Percentiles rank a stretch among this genome's conserved stretches.
Conservation (phyloP, 2,113 vertebrate species). For the Micromys minutus region DNA sequence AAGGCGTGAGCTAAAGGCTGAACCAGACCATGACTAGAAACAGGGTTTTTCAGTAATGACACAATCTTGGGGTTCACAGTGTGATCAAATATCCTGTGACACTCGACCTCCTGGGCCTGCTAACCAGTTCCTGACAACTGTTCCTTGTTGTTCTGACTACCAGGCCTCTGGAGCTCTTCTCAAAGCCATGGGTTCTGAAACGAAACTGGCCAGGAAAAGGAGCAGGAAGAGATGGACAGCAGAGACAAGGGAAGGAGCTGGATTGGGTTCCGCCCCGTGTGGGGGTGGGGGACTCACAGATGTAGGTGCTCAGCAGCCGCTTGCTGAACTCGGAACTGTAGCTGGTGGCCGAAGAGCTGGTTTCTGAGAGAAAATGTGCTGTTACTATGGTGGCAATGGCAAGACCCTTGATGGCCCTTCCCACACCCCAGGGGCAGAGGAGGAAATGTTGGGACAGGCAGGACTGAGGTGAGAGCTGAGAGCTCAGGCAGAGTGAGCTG, state of each 20-base stretch:
- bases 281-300: constrained; percentile 85
- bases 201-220: neutral
- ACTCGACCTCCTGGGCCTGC: accelerated
- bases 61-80: too few species aligned
- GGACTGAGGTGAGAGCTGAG: neutral
- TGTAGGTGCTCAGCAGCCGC: constrained; percentile 95
- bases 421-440: neutral
- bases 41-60: too few species aligned
- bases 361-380: constrained; percentile 87
- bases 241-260: neutral
- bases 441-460: neutral
- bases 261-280: accelerated
- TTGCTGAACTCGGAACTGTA: constrained; percentile 97
- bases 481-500: neutral
- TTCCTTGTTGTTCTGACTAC: neutral
- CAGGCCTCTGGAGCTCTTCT: neutral
- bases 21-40: too few species aligned
- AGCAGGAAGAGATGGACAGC: neutral
- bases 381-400: neutral
- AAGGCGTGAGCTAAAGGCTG: too few species aligned
- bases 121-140: accelerated
- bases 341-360: constrained; percentile 93
- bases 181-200: neutral
- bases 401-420: neutral
- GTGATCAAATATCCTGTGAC: too few species aligned